These are phyloP conservation scores for Creontiades dilutus DNA, from an alignment of 2,888 invertebrate species.

Conservation along the genomic window DNA sequence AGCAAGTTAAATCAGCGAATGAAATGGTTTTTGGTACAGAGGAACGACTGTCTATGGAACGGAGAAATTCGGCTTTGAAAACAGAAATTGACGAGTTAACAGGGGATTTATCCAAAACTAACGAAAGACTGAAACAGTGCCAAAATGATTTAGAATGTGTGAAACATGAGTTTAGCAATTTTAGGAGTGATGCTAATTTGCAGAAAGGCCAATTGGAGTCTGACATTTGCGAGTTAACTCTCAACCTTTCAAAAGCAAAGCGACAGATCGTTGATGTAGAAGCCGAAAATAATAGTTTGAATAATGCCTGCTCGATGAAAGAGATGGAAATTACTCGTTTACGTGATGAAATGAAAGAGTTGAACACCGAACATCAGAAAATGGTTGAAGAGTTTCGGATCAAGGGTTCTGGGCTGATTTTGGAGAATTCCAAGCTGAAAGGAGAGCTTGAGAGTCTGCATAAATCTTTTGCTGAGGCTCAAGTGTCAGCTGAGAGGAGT, in stretches of 20 bases:
- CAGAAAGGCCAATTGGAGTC: neutral
- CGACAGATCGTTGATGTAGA: neutral
- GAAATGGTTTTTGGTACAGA: neutral
- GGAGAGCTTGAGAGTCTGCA: constrained; percentile 43
- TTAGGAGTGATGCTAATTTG: neutral
- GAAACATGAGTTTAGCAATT: neutral
- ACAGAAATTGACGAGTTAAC: neutral
- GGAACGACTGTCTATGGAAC: neutral
- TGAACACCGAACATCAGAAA: constrained; percentile 38
- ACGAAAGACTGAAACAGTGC: neutral
- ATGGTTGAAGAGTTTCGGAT: constrained; percentile 56
- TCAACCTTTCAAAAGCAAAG: constrained; percentile 34
- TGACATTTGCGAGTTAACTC: neutral
- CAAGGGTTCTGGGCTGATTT: constrained; percentile 50
- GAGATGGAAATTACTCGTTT: constrained; percentile 28
- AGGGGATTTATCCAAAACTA: neutral
- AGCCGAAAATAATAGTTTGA: neutral
- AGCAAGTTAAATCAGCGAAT: neutral
- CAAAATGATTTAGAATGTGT: constrained; percentile 5
- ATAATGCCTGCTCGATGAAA: neutral
- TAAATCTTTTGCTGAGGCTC: constrained; percentile 11
- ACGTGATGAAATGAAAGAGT: neutral
- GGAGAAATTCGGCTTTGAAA: neutral
- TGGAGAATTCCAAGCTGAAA: constrained; percentile 66
- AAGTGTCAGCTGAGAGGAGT: constrained; percentile 38